Conservation (phyloP, 2,797 vertebrate species). For the Sphenodon punctatus region DNA sequence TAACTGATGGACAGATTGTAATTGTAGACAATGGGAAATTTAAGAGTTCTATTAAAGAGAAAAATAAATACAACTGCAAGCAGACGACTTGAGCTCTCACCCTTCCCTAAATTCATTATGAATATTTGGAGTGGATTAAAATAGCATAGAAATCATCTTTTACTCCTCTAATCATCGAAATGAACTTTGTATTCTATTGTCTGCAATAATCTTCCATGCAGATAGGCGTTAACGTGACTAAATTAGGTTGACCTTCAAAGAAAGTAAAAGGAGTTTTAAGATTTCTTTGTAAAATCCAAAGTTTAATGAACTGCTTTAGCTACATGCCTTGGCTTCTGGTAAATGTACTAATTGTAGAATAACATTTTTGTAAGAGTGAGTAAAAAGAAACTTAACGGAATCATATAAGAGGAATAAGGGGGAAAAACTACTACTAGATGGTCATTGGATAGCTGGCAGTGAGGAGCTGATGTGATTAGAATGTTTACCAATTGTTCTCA, state of each 20-base stretch:
- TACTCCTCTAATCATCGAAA: constrained; percentile 21
- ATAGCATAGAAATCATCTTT: constrained; percentile 31
- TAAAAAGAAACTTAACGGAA: no score
- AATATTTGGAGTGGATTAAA: constrained; percentile 35
- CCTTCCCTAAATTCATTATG: constrained; percentile 18
- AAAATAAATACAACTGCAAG: not conserved
- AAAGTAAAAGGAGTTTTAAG: constrained; percentile 59
- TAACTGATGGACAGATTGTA: constrained; percentile 36
- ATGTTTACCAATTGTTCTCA: no score
- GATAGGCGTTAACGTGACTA: constrained; percentile 51
- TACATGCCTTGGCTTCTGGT: not conserved
- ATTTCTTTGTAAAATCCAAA: constrained; percentile 33
- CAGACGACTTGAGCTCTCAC: constrained; percentile 27
- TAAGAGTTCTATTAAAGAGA: constrained; percentile 18
- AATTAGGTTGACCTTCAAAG: constrained; percentile 59
- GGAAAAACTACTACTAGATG: no score
- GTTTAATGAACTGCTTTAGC: constrained; percentile 10
- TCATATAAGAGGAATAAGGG: no score
- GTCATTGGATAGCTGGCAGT: no score
- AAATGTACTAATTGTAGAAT: no score
- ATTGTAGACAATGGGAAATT: constrained; percentile 4
- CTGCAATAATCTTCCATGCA: constrained; percentile 46
- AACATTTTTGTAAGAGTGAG: no score
- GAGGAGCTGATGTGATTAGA: no score
- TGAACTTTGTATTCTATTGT: constrained; percentile 50